These are phyloP conservation scores for Brachyistius frenatus DNA, from an alignment of 2,113 vertebrate genomes.

Conservation along the genomic window DNA sequence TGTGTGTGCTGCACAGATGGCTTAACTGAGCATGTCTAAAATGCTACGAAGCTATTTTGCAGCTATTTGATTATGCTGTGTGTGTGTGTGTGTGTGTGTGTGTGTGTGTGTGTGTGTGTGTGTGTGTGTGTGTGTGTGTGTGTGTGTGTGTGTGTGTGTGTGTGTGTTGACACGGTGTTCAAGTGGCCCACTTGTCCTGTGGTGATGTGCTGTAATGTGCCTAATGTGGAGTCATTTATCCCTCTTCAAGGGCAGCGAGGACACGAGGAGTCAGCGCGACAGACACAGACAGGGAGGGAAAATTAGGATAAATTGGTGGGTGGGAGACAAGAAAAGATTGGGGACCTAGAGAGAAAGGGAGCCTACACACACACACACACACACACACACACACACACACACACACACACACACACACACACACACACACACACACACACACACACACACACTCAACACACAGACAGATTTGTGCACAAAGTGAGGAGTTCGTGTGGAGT, in stretches of 20 bases:
- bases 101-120: neutral
- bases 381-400: slow-evolving; percentile 21
- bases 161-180: slow-evolving; percentile 18
- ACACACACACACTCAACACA: neutral
- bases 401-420: neutral
- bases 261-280: slow-evolving; percentile 33
- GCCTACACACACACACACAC: slow-evolving; percentile 11
- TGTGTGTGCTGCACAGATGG: slow-evolving; percentile 18
- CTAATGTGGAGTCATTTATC: slow-evolving; percentile 59
- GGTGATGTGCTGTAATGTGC: slow-evolving; percentile 44
- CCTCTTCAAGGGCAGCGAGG: slow-evolving; percentile 62
- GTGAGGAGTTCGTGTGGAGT: slow-evolving; percentile 20
- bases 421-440: neutral
- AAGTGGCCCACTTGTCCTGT: slow-evolving; percentile 44
- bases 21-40: neutral
- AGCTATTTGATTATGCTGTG: slow-evolving; percentile 1
- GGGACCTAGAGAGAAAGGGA: slow-evolving; percentile 34
- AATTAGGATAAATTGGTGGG: slow-evolving; percentile 70
- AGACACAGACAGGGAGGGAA: slow-evolving; percentile 37
- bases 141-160: slow-evolving; percentile 16
- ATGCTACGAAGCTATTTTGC: slow-evolving; percentile 12
- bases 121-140: neutral
- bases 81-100: slow-evolving; percentile 10
- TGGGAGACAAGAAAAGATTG: slow-evolving; percentile 43
- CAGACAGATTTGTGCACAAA: slow-evolving; percentile 4